Conservation (phyloP, 2,797 vertebrate species). For the Scyliorhinus canicula region DNA sequence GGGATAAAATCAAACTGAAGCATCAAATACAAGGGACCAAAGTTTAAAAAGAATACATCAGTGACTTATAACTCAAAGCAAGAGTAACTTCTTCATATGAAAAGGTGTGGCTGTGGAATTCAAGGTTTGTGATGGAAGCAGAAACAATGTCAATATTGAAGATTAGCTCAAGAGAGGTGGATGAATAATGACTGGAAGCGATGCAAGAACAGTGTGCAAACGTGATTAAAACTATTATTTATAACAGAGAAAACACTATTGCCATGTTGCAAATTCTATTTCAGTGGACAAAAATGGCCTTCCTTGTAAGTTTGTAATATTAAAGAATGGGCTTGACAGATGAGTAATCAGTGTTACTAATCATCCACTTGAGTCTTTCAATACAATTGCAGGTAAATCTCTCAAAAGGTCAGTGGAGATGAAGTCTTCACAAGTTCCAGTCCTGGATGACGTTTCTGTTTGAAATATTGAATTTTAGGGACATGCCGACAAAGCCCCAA, state of each 20-base stretch:
- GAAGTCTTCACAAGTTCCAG: not conserved
- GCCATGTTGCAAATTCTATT: not conserved
- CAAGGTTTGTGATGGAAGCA: not conserved
- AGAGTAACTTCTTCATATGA: not conserved
- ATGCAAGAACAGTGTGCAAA: not conserved
- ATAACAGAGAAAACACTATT: not conserved
- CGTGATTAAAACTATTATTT: not conserved
- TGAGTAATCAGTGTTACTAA: not conserved
- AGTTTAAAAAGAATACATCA: not conserved
- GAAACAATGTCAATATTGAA: not conserved
- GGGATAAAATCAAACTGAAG: not conserved
- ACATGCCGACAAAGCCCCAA: too few relatives aligned
- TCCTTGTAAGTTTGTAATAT: not conserved
- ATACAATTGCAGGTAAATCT: not conserved
- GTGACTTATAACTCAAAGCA: not conserved
- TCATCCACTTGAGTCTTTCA: not conserved
- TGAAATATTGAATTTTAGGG: not conserved
- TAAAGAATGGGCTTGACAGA: not conserved
- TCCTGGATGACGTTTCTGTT: not conserved
- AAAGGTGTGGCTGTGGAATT: not conserved
- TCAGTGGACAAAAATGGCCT: not conserved
- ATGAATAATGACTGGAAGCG: not conserved
- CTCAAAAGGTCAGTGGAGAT: not conserved
- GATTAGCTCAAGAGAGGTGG: not conserved
- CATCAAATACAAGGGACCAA: not conserved